Evolutionary conservation across 2,113 vertebrate species (phyloP), one percentile per base, ranked within the genome.

Genomic region (Delphinapterus leucas): DNA sequence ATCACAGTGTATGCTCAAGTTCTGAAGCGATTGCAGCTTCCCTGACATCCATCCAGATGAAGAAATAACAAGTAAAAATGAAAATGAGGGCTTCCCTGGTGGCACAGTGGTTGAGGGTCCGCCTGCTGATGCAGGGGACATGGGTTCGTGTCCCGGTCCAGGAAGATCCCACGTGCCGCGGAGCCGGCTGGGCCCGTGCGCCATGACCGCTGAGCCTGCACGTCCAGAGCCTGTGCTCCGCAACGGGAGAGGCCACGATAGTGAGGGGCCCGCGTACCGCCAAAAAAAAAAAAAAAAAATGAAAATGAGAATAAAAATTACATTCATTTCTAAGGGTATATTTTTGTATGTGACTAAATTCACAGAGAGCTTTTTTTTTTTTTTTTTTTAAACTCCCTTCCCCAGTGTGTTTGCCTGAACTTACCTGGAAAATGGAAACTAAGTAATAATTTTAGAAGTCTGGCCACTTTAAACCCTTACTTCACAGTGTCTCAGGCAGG

Each of bases 1-100:
- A 98, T 98, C 97, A 98, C 83, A 97, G 97, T 85, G 82, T 96
- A 4, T 93, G 97, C 96, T 97, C 97, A 90, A 95, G 80, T 98
- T 98, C 94, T 90, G 91, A 74, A 97, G 96, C 96, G 98, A 97
- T 94, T 97, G 95, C 47, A 97, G 98, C 88, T 81, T 97, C 92
- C 97, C 92, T 96, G 97, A 98, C 94, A 97, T 87, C 93, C 67
- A 88, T 97, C 98, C 98, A 95, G 67, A 92, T 83, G 92, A 98
- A 95, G 79, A 90, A 97, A 94, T 98, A 98, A 97, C 95, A 98
- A 94, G 77, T 93, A 90, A 96, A 97, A 97, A 98, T 81, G 92
- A 96, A 97, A 92, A 33, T 77, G 65, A 92, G 86, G 44, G 44
- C 44, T 44, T 10, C 44, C 44, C 8, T 44, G 8, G 44, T 44